A percentile compares a stretch with the other conserved stretches of the same genome.
phyloP scores from a whole-genome alignment of 2,113 vertebrate species.

The Takifugu bimaculatus region DNA sequence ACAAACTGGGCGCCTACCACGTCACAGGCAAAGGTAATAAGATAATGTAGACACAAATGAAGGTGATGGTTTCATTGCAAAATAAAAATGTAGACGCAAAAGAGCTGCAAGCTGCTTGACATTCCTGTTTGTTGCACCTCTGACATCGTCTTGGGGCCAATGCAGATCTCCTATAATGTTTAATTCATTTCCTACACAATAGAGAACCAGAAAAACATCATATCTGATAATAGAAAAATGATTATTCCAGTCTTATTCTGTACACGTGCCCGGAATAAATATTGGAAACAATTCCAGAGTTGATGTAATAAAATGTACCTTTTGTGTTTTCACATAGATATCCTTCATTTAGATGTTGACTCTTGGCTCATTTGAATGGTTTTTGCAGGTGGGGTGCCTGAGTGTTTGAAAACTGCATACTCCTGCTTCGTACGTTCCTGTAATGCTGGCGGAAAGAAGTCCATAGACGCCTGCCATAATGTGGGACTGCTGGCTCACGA shows the following conservation, averaged over 20 bases:
- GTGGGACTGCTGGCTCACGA: conserved; percentile 83
- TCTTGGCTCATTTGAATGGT: neutral
- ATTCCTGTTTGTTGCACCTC: too few relatives aligned
- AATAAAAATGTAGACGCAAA: neutral
- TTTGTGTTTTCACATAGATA: neutral
- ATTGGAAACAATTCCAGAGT: too few relatives aligned
- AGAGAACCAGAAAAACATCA: too few relatives aligned
- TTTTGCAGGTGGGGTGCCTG: conserved; percentile 79
- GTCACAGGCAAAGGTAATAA: conserved; percentile 86
- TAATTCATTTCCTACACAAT: too few relatives aligned
- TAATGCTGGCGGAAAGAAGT: conserved; percentile 82
- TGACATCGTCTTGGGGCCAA: too few relatives aligned
- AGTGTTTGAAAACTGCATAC: conserved; percentile 84
- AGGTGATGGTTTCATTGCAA: neutral
- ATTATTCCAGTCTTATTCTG: too few relatives aligned
- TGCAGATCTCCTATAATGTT: too few relatives aligned
- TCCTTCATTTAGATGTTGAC: neutral
- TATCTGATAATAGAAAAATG: too few relatives aligned
- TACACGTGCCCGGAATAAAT: too few relatives aligned
- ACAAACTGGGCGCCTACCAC: conserved; percentile 89
- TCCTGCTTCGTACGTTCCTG: conserved; percentile 85
- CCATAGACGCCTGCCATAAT: conserved; percentile 85
- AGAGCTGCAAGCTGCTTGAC: neutral
- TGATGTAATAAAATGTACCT: neutral
- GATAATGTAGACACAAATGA: neutral